These are phyloP conservation scores for Dascyllus trimaculatus DNA, from an alignment of 2,113 vertebrate genomes.

Conservation along the genomic window DNA sequence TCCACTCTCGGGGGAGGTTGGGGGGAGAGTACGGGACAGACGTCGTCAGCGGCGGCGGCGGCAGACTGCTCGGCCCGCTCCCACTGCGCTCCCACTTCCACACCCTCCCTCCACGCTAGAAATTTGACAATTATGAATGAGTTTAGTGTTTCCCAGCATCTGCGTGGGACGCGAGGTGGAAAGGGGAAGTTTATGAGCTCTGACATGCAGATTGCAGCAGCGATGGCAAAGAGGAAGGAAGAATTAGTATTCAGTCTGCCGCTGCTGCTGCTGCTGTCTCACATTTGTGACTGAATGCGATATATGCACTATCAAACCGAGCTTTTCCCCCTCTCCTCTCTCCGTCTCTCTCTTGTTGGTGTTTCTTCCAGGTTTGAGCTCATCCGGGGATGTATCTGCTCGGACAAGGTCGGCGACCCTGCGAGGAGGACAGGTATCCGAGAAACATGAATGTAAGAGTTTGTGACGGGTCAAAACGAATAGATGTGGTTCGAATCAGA, in stretches of 20 bases:
- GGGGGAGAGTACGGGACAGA: constrained; percentile 14
- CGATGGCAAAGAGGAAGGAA: constrained; percentile 26
- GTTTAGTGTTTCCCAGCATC: constrained; percentile 26
- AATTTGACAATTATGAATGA: constrained; percentile 46
- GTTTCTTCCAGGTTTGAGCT: constrained; percentile 40
- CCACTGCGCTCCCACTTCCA: constrained; percentile 12
- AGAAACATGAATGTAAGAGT: constrained; percentile 54
- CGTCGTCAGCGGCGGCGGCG: constrained; percentile 14
- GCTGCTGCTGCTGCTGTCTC: constrained; percentile 11
- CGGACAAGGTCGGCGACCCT: constrained; percentile 62
- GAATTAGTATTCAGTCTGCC: constrained; percentile 21
- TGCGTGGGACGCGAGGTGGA: constrained; percentile 36
- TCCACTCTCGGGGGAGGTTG: too few species aligned
- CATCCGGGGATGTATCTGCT: constrained; percentile 28
- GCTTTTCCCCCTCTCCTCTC: constrained; percentile 5
- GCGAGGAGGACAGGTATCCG: constrained; percentile 48
- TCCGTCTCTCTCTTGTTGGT: constrained; percentile 3
- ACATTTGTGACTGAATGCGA: constrained; percentile 26
- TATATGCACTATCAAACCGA: constrained; percentile 23
- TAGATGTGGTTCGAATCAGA: constrained; percentile 39
- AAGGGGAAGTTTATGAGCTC: constrained; percentile 41
- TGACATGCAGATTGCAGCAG: constrained; percentile 43
- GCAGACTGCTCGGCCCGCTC: constrained; percentile 5
- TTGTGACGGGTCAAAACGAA: constrained; percentile 46
- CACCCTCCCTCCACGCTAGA: constrained; percentile 5